Evolutionary conservation across 2,888 invertebrate genomes (phyloP).

Genomic region (Parnassius orleans): DNA sequence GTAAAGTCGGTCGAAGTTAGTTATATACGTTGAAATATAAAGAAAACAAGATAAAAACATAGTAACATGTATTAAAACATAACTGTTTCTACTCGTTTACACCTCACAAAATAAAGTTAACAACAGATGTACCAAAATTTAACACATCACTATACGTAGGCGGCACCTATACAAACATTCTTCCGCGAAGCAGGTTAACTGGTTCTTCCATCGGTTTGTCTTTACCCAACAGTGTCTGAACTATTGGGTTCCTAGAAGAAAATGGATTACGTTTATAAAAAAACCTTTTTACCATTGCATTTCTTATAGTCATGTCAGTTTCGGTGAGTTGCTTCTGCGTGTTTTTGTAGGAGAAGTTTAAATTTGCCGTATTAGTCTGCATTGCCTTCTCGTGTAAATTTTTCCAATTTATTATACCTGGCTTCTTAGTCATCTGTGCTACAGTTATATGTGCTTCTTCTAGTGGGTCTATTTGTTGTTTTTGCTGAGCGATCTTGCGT

Average conservation of each 20-base stretch:
- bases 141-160: slow-evolving; percentile 18
- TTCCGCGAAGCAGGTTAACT: slow-evolving; percentile 46
- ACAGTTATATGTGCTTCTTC: slow-evolving; percentile 19
- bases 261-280: slow-evolving; percentile 69
- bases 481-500: slow-evolving; percentile 38
- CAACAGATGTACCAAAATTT: slow-evolving; percentile 16
- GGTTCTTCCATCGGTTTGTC: slow-evolving; percentile 58
- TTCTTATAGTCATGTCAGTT: slow-evolving; percentile 57
- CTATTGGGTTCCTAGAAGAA: slow-evolving; percentile 59
- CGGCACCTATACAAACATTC: slow-evolving; percentile 53
- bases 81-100: slow-evolving; percentile 16
- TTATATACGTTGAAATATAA: neutral
- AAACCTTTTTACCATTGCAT: slow-evolving; percentile 61
- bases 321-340: slow-evolving; percentile 53
- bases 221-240: slow-evolving; percentile 61
- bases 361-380: slow-evolving; percentile 38
- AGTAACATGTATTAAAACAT: slow-evolving; percentile 22
- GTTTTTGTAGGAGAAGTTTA: slow-evolving; percentile 45
- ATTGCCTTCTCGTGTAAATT: slow-evolving; percentile 47
- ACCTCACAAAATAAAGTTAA: slow-evolving; percentile 16
- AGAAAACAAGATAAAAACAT: neutral
- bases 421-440: slow-evolving; percentile 31
- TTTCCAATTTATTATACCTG: slow-evolving; percentile 51
- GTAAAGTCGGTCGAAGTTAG: no score
- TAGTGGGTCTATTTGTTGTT: slow-evolving; percentile 27